Evolutionary conservation across 2,888 invertebrate species (phyloP), one percentile per base, ranked within the genome.

Genomic region (Seladonia tumulorum): DNA sequence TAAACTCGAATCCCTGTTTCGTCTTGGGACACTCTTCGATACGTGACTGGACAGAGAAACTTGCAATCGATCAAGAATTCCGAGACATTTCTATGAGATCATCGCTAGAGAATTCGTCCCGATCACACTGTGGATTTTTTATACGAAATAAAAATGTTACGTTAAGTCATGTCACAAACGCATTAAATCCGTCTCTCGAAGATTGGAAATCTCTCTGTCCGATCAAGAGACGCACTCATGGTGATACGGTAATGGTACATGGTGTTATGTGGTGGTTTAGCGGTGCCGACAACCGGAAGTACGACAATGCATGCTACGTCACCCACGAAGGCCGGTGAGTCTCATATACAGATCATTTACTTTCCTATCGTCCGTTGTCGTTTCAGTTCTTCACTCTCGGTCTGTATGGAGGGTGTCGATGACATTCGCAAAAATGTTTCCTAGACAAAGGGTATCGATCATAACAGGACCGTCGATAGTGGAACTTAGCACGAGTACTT

Each of bases 251-350:
- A 92, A 94, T 93, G 91, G 92, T 92, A 93, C 92, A 93, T 92
- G 93, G 88, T 93, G 90, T 92, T 94, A 90, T 94, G 92, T 94
- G 94, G 90, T 94, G 94, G 92, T 95, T 94, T 94, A 95, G 95
- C 94, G 94, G 94, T 94, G 93, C 91, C 94, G 92, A 93, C 94
- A 91, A 94, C 93, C 89, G 93, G 94, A 92, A 93, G 92, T 93
- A 93, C 94, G 91, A 91, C 94, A 93, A 94, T 94, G 94, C 95
- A 95, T 94, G 94, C 93, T 91, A 92, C 95, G 90, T 95, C 95
- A 94, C 94, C 94, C 92, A 94, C 94, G 87, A 95, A 94, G 88
- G 92, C 93, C 92, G 95, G 95, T 95, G 94, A 95, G 95, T 95
- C 86, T 91, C 91, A 89, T 89, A 87, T 53, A 53, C 83, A 63